phyloP scores from a whole-genome alignment of 2,888 invertebrate genomes.

The Drosophila testacea region DNA sequence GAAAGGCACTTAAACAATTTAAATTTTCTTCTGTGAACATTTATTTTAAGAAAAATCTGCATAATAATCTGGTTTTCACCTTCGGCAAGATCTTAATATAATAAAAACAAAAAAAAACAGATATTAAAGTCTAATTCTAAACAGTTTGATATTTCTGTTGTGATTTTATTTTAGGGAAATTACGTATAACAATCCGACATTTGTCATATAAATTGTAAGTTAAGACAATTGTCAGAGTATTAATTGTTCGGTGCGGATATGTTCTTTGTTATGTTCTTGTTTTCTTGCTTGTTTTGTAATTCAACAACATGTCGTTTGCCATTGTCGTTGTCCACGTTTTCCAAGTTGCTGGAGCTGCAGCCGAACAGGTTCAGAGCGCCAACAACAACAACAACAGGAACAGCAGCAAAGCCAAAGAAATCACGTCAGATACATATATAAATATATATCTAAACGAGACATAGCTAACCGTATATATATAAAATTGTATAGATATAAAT shows the following conservation, averaged over 20 bases:
- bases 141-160: too few species aligned
- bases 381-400: constrained; percentile 29
- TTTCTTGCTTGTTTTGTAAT: constrained; percentile 65
- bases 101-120: too few species aligned
- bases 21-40: too few species aligned
- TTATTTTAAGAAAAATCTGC: too few species aligned
- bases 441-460: constrained; percentile 20
- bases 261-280: constrained; percentile 33
- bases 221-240: constrained; percentile 24
- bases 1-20: too few species aligned
- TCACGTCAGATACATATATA: constrained; percentile 69
- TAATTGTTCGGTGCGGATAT: constrained; percentile 37
- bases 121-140: too few species aligned
- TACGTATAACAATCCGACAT: too few species aligned
- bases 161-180: too few species aligned
- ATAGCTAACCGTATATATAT: constrained; percentile 10
- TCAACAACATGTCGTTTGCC: constrained; percentile 73
- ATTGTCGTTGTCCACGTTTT: constrained; percentile 64
- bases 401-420: constrained; percentile 59
- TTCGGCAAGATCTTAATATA: too few species aligned
- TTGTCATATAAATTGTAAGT: not conserved
- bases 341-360: constrained; percentile 47
- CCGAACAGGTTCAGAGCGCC: constrained; percentile 70
- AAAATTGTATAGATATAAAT: constrained; percentile 5
- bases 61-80: too few species aligned